Percentiles rank a stretch among this genome's conserved stretches.
phyloP scores from a whole-genome alignment of 30 jellyfish, hydroid and myxozoan species.

The Phacellophora camtschatica region DNA sequence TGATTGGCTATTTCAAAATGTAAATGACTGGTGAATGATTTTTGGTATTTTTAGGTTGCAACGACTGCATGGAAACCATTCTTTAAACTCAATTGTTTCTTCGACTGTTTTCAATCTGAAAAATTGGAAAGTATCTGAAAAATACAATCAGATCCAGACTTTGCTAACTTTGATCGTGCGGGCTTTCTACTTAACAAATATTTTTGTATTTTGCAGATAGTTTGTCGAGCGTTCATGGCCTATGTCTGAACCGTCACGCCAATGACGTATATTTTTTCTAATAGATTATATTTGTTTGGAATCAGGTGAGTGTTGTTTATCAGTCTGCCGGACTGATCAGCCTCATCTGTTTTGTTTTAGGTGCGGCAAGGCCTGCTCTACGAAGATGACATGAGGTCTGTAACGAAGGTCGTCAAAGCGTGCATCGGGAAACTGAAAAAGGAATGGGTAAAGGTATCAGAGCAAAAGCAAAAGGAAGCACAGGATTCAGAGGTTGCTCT shows the following conservation, averaged over 20 bases:
- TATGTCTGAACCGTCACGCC: slow-evolving; percentile 15
- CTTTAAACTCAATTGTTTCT: too few species aligned
- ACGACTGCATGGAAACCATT: too few species aligned
- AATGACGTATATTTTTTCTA: not conserved
- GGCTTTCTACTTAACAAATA: too few species aligned
- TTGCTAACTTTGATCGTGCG: too few species aligned
- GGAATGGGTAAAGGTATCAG: slow-evolving; percentile 66
- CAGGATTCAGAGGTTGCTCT: slow-evolving; percentile 10
- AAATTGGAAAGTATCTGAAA: too few species aligned
- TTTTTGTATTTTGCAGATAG: slow-evolving; percentile 22
- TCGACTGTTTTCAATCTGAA: too few species aligned
- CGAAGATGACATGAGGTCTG: slow-evolving; percentile 75
- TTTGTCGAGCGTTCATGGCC: not conserved
- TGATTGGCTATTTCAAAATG: too few species aligned
- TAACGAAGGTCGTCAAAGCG: slow-evolving; percentile 73
- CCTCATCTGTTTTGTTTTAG: slow-evolving; percentile 77
- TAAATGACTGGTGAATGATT: too few species aligned
- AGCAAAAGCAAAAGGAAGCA: slow-evolving; percentile 46
- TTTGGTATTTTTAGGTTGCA: too few species aligned
- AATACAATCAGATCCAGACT: too few species aligned
- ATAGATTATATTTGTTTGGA: slow-evolving; percentile 31
- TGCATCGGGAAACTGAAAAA: slow-evolving; percentile 62
- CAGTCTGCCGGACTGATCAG: slow-evolving; percentile 58
- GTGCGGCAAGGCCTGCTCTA: slow-evolving; percentile 78
- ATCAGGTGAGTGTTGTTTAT: slow-evolving; percentile 63